Evolutionary conservation across 92 coral and sea anemone species (phyloP), one percentile per base, ranked within the genome.

Genomic region (Virgularia gustaviana): DNA sequence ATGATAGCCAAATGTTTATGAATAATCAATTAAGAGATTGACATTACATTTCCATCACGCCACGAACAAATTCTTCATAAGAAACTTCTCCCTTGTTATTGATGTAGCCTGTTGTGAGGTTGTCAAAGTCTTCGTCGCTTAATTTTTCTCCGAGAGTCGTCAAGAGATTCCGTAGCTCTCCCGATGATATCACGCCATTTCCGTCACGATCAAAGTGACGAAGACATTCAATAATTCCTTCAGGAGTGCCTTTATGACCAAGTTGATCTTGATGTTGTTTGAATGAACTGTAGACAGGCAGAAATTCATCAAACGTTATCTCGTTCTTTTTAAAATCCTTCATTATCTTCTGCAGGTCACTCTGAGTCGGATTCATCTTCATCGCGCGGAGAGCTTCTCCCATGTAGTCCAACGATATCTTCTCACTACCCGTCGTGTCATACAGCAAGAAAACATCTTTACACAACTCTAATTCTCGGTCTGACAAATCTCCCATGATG

Each of bases 71-170:
- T 2, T 65, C 80, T 42, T 91, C 97, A 38, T 91, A 91, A 52
- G 82, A 82, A 4, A 91, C 81, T 54, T 88, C 95, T 42, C 97
- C 97, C 25, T 82, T 87, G 35, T 77, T 75, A 71, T 87, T 85
- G 38, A 91, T 88, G n/a, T 89, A 86, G 25, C 95, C 95, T 31
- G 86, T 52, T 15, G 88, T 72, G 28, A 91, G 81, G 18, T 53
- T 61, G 49, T 91, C 97, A 72, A 91, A 88, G 65, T 91, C 97
- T 36, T 88, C 95, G 52, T 88, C 95, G 15, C 89, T 64, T 41
- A 91, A 55, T 74, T 85, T 91, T 81, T 88, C 97, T 39, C 97
- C 97, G 72, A 91, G 78, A 19, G 97, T 88, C 45, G 97, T 91
- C n/a, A 91, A 83, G 28, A 89, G 95, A 35, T 86, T 90, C 25